A percentile compares a stretch with the other conserved stretches of the same genome.
phyloP scores from a whole-genome alignment of 1,140 invertebrate species.

The Temnothorax nylanderi region DNA sequence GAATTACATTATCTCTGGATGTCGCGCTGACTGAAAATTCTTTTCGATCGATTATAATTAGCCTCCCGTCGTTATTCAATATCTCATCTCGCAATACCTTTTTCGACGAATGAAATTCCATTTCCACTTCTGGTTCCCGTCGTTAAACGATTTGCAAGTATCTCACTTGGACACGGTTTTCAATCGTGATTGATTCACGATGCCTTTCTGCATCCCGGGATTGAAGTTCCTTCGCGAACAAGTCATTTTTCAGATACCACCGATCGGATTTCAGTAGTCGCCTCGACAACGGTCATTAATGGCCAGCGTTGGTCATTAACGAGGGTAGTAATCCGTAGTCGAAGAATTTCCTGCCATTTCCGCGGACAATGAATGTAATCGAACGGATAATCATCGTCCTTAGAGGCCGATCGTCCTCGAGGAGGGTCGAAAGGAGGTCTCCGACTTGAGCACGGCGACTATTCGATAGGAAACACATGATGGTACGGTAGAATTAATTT shows the following conservation, averaged over 20 bases:
- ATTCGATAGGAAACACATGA: constrained; percentile 18
- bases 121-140: background rate
- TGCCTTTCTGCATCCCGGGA: background rate
- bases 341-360: constrained; percentile 50
- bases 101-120: background rate
- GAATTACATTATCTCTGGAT: background rate
- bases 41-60: background rate
- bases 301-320: constrained; percentile 54
- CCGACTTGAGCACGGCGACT: background rate
- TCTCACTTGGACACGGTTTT: background rate
- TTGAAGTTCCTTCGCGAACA: background rate
- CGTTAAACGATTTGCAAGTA: background rate
- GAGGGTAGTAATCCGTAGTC: constrained; percentile 40
- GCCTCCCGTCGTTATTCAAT: background rate
- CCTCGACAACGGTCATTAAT: constrained; percentile 78
- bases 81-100: background rate
- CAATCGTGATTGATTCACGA: background rate
- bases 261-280: constrained; percentile 34
- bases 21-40: background rate
- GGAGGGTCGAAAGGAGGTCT: constrained; percentile 24
- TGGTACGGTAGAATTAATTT: constrained; percentile 22
- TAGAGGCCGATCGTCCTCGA: constrained; percentile 14
- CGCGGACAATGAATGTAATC: constrained; percentile 60
- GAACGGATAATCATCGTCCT: constrained; percentile 43
- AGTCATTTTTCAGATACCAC: background rate